A percentile compares a stretch with the other conserved stretches of the same genome.
phyloP scores from a whole-genome alignment of 2,797 vertebrate species.

The Iguana delicatissima region DNA sequence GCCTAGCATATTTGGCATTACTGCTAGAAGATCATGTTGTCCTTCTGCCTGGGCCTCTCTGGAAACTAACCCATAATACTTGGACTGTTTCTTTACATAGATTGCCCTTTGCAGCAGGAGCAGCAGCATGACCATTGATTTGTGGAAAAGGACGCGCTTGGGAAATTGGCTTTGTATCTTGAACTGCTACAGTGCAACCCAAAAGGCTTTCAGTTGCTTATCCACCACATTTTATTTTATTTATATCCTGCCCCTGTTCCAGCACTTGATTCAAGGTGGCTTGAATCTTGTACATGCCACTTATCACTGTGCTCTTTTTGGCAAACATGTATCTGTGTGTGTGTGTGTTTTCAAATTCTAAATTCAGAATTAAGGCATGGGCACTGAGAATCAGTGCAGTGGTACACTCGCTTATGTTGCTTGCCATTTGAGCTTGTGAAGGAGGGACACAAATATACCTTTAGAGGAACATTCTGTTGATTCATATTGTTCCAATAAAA shows the following conservation, averaged over 20 bases:
- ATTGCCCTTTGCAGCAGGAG: background rate
- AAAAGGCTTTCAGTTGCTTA: background rate
- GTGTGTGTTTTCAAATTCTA: background rate
- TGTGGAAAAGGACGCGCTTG: background rate
- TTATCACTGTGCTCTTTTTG: background rate
- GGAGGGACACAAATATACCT: background rate
- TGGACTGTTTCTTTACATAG: background rate
- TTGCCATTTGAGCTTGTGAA: background rate
- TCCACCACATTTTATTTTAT: background rate
- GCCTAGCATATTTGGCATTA: background rate
- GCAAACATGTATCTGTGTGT: background rate
- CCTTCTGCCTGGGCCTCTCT: background rate
- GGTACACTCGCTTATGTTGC: background rate
- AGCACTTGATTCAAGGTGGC: too few relatives aligned
- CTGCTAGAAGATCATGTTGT: background rate
- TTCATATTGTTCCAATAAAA: background rate
- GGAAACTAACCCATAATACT: background rate
- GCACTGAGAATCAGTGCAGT: background rate
- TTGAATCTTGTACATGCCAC: background rate
- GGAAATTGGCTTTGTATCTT: background rate
- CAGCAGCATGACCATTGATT: background rate
- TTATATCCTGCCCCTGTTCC: too few relatives aligned
- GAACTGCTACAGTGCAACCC: background rate
- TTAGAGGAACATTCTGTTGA: background rate
- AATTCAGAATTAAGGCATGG: background rate